Conservation (phyloP, 2,888 invertebrate genomes). For the Papilio protenor region DNA sequence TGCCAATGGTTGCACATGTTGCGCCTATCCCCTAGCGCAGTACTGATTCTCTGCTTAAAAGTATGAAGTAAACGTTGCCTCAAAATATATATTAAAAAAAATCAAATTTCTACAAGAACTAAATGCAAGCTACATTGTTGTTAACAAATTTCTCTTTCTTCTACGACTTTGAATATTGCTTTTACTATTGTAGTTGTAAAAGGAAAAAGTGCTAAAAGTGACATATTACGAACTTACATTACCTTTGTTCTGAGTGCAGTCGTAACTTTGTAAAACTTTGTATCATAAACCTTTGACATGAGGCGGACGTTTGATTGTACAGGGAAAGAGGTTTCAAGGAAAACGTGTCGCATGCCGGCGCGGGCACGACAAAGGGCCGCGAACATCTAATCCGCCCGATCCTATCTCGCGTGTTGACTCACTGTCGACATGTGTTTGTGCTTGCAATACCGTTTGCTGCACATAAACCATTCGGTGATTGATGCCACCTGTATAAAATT, state of each 20-base stretch:
- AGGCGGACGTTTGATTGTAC: constrained; percentile 1
- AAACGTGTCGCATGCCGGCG: constrained; percentile 29
- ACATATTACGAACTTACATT: background rate
- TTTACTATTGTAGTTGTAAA: background rate
- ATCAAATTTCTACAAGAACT: background rate
- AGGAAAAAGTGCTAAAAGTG: constrained; percentile 17
- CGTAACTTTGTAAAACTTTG: constrained; percentile 1
- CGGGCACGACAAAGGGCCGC: constrained; percentile 25
- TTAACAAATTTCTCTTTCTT: constrained; percentile 1
- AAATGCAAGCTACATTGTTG: background rate
- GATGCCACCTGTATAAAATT: constrained; percentile 50
- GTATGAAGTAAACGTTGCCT: no score
- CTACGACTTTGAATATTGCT: background rate
- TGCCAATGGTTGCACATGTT: no score
- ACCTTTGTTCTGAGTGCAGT: background rate
- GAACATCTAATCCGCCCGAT: constrained; percentile 33
- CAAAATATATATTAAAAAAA: background rate
- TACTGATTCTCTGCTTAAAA: background rate
- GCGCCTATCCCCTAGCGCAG: background rate
- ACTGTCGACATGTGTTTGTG: constrained; percentile 33
- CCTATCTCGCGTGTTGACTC: constrained; percentile 35
- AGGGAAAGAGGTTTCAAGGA: constrained; percentile 39
- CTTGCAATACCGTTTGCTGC: constrained; percentile 34
- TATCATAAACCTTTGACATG: constrained; percentile 12
- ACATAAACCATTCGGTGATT: constrained; percentile 45